Evolutionary conservation across 2,797 vertebrate species (phyloP), one percentile per base, ranked within the genome.

Genomic region (Lagocephalus sceleratus): DNA sequence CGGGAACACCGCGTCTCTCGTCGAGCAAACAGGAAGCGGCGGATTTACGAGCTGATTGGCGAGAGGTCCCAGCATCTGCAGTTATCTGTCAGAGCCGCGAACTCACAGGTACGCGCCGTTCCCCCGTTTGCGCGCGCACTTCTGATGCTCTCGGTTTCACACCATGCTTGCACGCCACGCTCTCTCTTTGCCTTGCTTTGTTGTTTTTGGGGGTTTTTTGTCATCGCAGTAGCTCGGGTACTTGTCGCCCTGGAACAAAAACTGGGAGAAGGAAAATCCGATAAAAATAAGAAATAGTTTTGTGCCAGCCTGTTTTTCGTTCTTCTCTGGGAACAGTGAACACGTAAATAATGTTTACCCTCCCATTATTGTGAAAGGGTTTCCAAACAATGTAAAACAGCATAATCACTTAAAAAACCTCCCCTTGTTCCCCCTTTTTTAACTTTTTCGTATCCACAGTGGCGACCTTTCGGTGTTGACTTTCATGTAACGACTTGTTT

Each of bases 51-150:
- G 54, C 6, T 41, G 52, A 46, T 47, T 51, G 8, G 0, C 17
- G 5, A 1, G 52, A 51, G 57, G 40, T 57, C 54, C 57, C 53
- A 32, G 42, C 47, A 47, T 3, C 12, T 6, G 40, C 48, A 45
- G 39, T 44, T 54, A 56, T 5, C 51, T 40, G 67, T 58, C 68
- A 61, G 46, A 32, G 20, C 20, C 14, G 17, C 47, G 57, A 54
- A 49, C 46, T 68, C 49, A 20, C 71, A 68, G 69, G 72, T 76
- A 74, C 72, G 63, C 44, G 14, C 38, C 63, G 70, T 59, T 53
- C 66, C 60, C 57, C 57, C 53, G 49, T 61, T 64, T 56, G 26
- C 50, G 55, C 60, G 47, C 57, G 20, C 3, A 11, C 60, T 44
- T 45, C 44, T 26, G 22, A 2, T 45, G 57, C 60, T 22, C 47